Percentiles rank a stretch among this genome's conserved stretches.
Conservation (phyloP, 2,797 vertebrate genomes). For the Epinephelus malabaricus region DNA sequence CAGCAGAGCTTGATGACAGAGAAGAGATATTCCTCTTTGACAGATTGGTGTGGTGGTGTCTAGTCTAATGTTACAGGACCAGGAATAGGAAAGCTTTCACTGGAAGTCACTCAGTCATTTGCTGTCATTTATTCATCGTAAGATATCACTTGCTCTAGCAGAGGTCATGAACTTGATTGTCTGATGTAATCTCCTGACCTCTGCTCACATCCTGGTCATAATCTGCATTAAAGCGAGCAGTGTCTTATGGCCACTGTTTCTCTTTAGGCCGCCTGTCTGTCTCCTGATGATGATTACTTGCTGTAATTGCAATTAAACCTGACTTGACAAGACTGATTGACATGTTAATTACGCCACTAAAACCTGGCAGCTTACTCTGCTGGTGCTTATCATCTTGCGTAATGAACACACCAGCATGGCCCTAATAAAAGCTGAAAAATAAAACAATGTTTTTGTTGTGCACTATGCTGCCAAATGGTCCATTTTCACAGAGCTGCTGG, state of each 20-base stretch:
- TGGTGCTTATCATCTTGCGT: slow-evolving; percentile 14
- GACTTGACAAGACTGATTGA: slow-evolving; percentile 14
- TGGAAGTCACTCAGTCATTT: slow-evolving; percentile 10
- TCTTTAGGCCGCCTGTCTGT: not conserved
- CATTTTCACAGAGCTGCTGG: slow-evolving; percentile 42
- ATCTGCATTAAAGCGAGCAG: slow-evolving; percentile 16
- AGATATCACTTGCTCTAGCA: slow-evolving; percentile 32
- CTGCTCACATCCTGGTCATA: slow-evolving; percentile 8
- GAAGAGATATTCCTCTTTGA: slow-evolving; percentile 25
- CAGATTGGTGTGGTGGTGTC: not conserved
- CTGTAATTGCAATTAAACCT: slow-evolving; percentile 42
- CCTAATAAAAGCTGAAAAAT: slow-evolving; percentile 37
- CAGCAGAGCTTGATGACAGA: slow-evolving; percentile 6
- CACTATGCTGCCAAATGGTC: slow-evolving; percentile 32
- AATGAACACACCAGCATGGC: slow-evolving; percentile 10
- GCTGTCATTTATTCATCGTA: slow-evolving; percentile 21
- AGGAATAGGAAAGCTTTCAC: slow-evolving; percentile 16
- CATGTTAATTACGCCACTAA: slow-evolving; percentile 20
- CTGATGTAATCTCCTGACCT: slow-evolving; percentile 29
- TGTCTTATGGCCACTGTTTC: not conserved
- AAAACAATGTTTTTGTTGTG: slow-evolving; percentile 27
- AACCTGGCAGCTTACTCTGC: slow-evolving; percentile 1
- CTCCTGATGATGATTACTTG: slow-evolving; percentile 30
- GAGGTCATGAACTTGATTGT: slow-evolving; percentile 29
- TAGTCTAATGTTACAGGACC: slow-evolving; percentile 13